Conservation (phyloP, 2,797 vertebrate species). For the Poeciliopsis gracilis region DNA sequence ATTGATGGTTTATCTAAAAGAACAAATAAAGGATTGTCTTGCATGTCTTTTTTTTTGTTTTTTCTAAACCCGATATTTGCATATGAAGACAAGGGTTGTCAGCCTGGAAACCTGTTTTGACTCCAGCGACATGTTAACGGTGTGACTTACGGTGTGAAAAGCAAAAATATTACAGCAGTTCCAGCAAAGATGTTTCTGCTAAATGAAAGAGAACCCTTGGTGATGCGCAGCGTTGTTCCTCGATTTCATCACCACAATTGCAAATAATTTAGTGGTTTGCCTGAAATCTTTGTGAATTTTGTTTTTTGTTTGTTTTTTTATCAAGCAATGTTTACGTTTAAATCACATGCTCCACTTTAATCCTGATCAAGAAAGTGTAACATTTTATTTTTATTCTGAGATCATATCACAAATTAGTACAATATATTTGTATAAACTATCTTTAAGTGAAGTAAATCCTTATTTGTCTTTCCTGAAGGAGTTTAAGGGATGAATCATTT, state of each 20-base stretch:
- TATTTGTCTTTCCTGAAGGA: background rate
- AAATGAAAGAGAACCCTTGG: background rate
- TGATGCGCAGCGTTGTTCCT: background rate
- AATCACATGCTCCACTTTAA: background rate
- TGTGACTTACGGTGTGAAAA: background rate
- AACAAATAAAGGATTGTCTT: background rate
- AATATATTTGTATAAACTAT: background rate
- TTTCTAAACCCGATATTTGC: background rate
- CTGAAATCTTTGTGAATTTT: background rate
- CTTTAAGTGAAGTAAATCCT: background rate
- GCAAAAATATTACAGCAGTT: background rate
- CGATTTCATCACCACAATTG: background rate
- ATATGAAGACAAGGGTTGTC: background rate
- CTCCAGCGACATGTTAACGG: background rate
- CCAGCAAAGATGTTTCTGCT: too few species aligned
- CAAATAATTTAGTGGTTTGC: background rate
- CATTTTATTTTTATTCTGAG: background rate
- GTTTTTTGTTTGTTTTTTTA: background rate
- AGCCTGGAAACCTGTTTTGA: background rate
- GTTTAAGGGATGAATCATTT: background rate
- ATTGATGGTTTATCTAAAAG: conserved; percentile 1
- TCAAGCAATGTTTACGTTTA: background rate
- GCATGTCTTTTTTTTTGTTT: conserved; percentile 9
- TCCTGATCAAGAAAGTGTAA: background rate
- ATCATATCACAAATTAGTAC: background rate